phyloP scores from a whole-genome alignment of 2,888 invertebrate species.

The Brenthis ino region DNA sequence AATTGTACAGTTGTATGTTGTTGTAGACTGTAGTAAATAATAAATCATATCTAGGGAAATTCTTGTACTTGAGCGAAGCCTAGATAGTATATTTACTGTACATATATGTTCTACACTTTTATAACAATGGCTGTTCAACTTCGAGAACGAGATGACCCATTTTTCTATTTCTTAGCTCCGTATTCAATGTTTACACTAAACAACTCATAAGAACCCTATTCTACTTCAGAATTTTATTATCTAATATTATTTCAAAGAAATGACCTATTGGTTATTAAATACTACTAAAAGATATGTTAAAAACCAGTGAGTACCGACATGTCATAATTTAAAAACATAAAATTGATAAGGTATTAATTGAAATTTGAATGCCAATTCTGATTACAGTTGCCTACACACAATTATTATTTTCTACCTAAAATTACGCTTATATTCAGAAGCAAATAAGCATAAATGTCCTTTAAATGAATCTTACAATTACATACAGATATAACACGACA shows the following conservation, averaged over 20 bases:
- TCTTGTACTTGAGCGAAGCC: no score
- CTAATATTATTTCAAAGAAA: no score
- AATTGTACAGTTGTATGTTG: no score
- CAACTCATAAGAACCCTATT: not conserved
- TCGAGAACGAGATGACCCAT: constrained; percentile 31
- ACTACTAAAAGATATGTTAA: no score
- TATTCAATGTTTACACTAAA: constrained; percentile 18
- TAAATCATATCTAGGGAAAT: no score
- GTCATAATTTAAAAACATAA: no score
- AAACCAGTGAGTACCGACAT: no score
- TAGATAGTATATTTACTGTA: not conserved
- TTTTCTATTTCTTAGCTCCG: constrained; percentile 28
- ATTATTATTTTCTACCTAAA: not conserved
- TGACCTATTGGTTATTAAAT: no score
- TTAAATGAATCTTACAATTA: no score
- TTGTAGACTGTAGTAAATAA: no score
- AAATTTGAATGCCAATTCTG: no score
- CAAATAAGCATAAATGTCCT: constrained; percentile 9
- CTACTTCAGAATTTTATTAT: not conserved
- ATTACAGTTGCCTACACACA: not conserved
- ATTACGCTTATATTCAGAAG: not conserved
- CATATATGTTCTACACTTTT: constrained; percentile 11
- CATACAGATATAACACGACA: not conserved
- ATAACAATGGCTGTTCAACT: constrained; percentile 28
- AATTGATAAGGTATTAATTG: no score